Base-by-base conservation (phyloP, 2,888 invertebrate species). In the Pardosa pseudoannulata region DNA sequence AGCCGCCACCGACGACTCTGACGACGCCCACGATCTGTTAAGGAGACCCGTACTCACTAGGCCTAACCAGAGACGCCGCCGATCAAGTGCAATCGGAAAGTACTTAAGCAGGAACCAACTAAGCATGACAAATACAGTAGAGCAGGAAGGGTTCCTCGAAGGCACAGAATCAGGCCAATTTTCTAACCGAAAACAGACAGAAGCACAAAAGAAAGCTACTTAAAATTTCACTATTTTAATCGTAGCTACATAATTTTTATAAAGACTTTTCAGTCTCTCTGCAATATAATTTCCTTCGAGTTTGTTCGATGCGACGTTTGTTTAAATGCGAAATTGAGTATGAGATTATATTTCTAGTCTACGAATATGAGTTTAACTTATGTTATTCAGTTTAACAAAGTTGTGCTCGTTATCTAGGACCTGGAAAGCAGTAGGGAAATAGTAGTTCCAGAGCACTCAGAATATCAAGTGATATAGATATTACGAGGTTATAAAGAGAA, bases 21-120 rank as follows among this genome's bases (percentile, higher is more conserved):
- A 88, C 89, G 46, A 88, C 89, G 23, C 89, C 89, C 46, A 46
- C 41, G 41, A 89, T 89, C 39, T 89, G 89, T 64, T 89, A 88
- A 89, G 31, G 36, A 31, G 19, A 6, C 13, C 46, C 27, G 27
- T 27, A 32, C 36, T 7, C 39, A 23, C 16, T 39, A 64, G 28
- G 64, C 65, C 72, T 46, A 29, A n/a, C 72, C 11, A 23, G 28
- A 46, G 16, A 46, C 41, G 2, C 2, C 41, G 41, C 11, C 13
- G 16, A 46, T 16, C 2, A 46, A 16, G 41, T 46, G 41, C 41
- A 46, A 46, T 46, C 16, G 16, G 1, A 46, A 16, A 13, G 41
- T 13, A 46, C 16, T 13, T 13, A 46, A 46, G 16, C 41, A 46
- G 16, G 6, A 46, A 13, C 13, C 9, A 46, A 13, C 16, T 46